Conservation (phyloP, 2,888 invertebrate species). For the Allygus modestus region DNA sequence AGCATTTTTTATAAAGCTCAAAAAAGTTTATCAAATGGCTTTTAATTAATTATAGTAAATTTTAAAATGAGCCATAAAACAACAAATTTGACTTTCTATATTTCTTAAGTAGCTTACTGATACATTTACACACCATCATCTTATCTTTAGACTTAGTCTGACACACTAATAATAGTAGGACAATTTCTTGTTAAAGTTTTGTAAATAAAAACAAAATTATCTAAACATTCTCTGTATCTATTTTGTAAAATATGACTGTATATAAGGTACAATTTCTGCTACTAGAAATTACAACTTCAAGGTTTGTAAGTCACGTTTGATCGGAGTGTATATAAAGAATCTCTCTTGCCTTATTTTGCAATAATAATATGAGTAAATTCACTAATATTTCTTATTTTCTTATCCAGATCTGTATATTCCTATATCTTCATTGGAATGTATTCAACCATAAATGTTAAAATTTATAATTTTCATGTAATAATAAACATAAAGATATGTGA, state of each 20-base stretch:
- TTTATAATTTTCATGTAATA: no score
- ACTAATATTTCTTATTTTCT: no score
- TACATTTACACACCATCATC: not conserved
- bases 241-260: constrained; percentile 11
- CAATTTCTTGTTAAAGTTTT: not conserved
- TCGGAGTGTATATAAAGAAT: not conserved
- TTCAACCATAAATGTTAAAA: no score
- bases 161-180: not conserved
- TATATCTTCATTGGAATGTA: no score
- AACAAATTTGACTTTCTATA: no score
- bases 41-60: no score
- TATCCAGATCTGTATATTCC: no score
- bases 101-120: not conserved
- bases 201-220: constrained; percentile 3
- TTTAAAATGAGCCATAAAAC: no score
- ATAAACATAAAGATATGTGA: no score
- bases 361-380: not conserved
- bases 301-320: not conserved
- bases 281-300: not conserved
- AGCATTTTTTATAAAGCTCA: no score
- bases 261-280: not conserved
- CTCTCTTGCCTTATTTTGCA: constrained; percentile 30
- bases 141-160: not conserved
- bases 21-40: no score
- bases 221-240: not conserved